Base-by-base conservation (phyloP, 2,113 vertebrate species). In the Puffinus mauretanicus region DNA sequence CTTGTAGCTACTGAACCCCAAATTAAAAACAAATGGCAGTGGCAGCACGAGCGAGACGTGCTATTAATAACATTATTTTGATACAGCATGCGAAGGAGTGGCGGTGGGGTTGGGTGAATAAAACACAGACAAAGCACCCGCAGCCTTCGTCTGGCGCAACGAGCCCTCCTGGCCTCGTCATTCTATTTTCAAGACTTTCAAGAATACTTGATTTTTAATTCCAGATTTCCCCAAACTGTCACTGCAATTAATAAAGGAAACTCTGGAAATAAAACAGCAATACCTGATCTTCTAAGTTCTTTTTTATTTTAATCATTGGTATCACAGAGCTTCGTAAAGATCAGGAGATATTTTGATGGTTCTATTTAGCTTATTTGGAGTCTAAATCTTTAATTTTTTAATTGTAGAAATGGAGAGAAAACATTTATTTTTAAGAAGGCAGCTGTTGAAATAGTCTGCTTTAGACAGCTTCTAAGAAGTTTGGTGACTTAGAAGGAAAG, bases 361-460 rank as follows among this genome's bases (percentile, higher is more conserved):
- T 92, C 15, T 65, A 2, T 82, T 90, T 96, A 70, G 61, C 16
- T 90, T 78, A 75, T 55, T 92, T 85, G 75, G 30, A 95, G 93
- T 95, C 81, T 83, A 46, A 96, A 90, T 97, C 47, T 62, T 83
- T 24, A 65, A 6, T 11, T 75, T 51, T 79, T 71, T 44, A 2
- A n/a, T 49, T 51, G 12, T 70, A 84, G 93, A 72, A 97, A 93
- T 60, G 64, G 93, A 94, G 95, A 95, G 82, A 90, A 40, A 93
- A 60, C 87, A 90, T 93, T 97, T 97, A 82, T 97, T 98, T 98
- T 97, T 93, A 89, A 95, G 93, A 81, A 42, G 52, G 85, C 96
- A 98, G 84, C 95, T 98, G 96, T 97, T 97, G 97, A 96, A 96
- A 92, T 54, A 88, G 60, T 90, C 69, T 89, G 62, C 76, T 93